Percentiles rank a stretch among this genome's conserved stretches.
Evolutionary conservation across 2,113 vertebrate genomes (phyloP).

Genomic region (Galemys pyrenaicus): DNA sequence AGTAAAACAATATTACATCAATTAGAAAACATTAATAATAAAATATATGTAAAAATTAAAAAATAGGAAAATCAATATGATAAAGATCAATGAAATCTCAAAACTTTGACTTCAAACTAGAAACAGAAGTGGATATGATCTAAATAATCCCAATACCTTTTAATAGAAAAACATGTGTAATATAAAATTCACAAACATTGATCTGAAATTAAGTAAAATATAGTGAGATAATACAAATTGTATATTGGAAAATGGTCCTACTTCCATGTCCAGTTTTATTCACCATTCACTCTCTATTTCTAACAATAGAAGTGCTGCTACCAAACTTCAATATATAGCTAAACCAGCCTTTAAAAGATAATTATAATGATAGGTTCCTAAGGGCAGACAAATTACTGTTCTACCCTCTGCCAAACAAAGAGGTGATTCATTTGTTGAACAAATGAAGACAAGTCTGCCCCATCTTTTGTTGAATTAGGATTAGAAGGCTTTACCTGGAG

Average conservation of each 20-base stretch:
- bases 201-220: constrained; percentile 13
- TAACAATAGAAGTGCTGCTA: not conserved
- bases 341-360: not conserved
- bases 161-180: not conserved
- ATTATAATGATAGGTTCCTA: not conserved
- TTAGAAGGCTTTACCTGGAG: not conserved
- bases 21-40: no score
- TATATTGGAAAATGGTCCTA: not conserved
- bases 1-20: no score
- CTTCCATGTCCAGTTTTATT: not conserved
- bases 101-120: not conserved
- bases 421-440: not conserved
- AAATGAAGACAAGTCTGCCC: constrained; percentile 10
- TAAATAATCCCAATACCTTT: not conserved
- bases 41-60: no score
- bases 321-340: not conserved
- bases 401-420: not conserved
- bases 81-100: constrained; percentile 36
- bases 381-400: not conserved
- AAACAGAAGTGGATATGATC: not conserved
- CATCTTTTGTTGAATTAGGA: not conserved
- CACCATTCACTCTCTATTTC: not conserved
- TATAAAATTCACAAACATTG: not conserved
- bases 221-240: not conserved
- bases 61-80: not conserved